Percentiles rank a stretch among this genome's conserved stretches.
These are phyloP conservation scores for Synanthedon formicaeformis DNA, from an alignment of 2,888 invertebrate genomes.

Conservation along the genomic window DNA sequence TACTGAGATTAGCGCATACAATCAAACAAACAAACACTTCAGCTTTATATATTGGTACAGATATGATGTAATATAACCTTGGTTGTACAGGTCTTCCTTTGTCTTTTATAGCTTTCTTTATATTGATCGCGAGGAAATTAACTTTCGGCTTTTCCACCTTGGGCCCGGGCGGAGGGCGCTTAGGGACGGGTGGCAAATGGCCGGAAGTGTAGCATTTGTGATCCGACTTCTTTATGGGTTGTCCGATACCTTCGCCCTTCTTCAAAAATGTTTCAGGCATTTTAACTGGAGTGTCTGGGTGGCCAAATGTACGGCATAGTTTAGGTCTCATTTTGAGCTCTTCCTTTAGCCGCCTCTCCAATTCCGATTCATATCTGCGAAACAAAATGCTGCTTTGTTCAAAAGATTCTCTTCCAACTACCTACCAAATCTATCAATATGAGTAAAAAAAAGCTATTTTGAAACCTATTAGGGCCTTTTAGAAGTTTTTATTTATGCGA, in stretches of 20 bases:
- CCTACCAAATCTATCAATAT: neutral
- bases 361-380: constrained; percentile 62
- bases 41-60: too few relatives aligned
- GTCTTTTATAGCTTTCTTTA: constrained; percentile 65
- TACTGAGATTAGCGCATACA: too few relatives aligned
- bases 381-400: neutral
- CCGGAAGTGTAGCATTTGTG: constrained; percentile 46
- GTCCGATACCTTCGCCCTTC: constrained; percentile 69
- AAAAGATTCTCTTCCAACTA: neutral
- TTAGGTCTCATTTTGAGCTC: constrained; percentile 43
- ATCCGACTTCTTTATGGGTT: constrained; percentile 43
- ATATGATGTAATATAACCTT: constrained; percentile 21
- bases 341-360: constrained; percentile 54
- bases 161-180: constrained; percentile 36
- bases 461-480: too few relatives aligned
- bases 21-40: too few relatives aligned
- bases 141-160: constrained; percentile 36
- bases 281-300: constrained; percentile 71
- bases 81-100: constrained; percentile 69
- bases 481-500: too few relatives aligned
- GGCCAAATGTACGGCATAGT: constrained; percentile 75
- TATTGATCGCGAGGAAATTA: constrained; percentile 73
- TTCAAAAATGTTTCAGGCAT: constrained; percentile 73
- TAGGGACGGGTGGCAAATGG: constrained; percentile 60
- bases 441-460: too few relatives aligned